Evolutionary conservation across 2,797 vertebrate species (phyloP).

Genomic region (Huso huso): DNA sequence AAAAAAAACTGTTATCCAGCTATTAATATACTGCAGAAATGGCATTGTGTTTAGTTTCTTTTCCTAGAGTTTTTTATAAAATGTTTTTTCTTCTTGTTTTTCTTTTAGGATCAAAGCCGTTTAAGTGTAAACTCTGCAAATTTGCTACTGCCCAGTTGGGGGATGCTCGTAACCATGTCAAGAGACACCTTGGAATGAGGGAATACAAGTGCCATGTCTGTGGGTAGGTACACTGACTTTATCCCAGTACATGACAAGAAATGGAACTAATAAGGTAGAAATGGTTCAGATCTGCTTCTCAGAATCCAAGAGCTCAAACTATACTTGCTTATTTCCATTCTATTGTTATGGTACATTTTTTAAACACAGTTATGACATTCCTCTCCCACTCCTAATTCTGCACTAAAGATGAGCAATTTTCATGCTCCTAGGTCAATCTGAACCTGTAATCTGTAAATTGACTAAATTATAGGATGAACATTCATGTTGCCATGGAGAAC

Average conservation of each 20-base stretch:
- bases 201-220: constrained; percentile 98
- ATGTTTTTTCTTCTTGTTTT: constrained; percentile 20
- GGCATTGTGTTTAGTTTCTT: not conserved
- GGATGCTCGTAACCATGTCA: constrained; percentile 96
- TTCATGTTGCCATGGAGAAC: constrained; percentile 69
- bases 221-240: constrained; percentile 78
- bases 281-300: constrained; percentile 49
- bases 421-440: constrained; percentile 29
- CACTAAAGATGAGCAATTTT: constrained; percentile 69
- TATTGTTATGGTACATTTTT: constrained; percentile 75
- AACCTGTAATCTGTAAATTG: constrained; percentile 72
- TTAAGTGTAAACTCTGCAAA: constrained; percentile 98
- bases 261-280: constrained; percentile 27
- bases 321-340: constrained; percentile 52
- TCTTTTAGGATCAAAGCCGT: constrained; percentile 91
- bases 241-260: constrained; percentile 15
- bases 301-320: constrained; percentile 54
- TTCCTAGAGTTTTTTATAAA: not conserved
- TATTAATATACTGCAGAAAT: no score
- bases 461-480: constrained; percentile 80
- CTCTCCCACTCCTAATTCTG: constrained; percentile 65
- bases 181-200: constrained; percentile 97
- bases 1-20: no score
- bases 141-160: constrained; percentile 97
- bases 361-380: constrained; percentile 74